Evolutionary conservation across 2,797 vertebrate genomes (phyloP), one percentile per base, ranked within the genome.

Genomic region (Dendrocincla fuliginosa): DNA sequence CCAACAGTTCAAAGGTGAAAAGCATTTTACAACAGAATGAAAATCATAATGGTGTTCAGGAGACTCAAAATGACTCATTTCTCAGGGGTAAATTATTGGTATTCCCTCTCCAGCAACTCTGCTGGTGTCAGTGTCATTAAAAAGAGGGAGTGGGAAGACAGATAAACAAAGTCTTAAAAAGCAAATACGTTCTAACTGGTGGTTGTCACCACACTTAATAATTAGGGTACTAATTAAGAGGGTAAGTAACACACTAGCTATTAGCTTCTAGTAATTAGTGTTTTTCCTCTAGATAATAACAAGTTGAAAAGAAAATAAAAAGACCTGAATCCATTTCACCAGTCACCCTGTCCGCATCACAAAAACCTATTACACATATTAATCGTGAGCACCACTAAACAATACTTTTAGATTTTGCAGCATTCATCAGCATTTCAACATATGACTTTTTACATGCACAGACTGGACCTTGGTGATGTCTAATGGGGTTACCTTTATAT

Each of bases 81-180:
- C 95, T 84, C 78, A 55, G 24, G 20, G 50, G 86, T 71, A 93
- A 87, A 93, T 94, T 50, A 85, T 19, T 80, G 42, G 64, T 78
- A 78, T 80, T 87, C 71, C 87, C 90, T 89, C 70, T 85, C 28
- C 84, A 93, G 71, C 71, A 78, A 44, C 81, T 83, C 86, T 53
- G n/a, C 35, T 87, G 77, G 63, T 87, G 80, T 89, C 81, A 87
- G 71, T 76, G 53, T 80, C 84, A 91, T 90, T 94, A 89, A 93
- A 93, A 95, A 89, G 78, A 87, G 50, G 64, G 78, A 79, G 57
- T 84, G 69, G 87, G 53, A 89, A 90, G 87, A 90, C 53, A 95
- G 94, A 94, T 95, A 96, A 96, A 96, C 92, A 93, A 92, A 95
- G 78, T 89, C 92, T 89, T 95, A 85, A 92, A 95, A 93, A 85